phyloP scores from a whole-genome alignment of 2,797 vertebrate species.

The Lophura swinhoii region DNA sequence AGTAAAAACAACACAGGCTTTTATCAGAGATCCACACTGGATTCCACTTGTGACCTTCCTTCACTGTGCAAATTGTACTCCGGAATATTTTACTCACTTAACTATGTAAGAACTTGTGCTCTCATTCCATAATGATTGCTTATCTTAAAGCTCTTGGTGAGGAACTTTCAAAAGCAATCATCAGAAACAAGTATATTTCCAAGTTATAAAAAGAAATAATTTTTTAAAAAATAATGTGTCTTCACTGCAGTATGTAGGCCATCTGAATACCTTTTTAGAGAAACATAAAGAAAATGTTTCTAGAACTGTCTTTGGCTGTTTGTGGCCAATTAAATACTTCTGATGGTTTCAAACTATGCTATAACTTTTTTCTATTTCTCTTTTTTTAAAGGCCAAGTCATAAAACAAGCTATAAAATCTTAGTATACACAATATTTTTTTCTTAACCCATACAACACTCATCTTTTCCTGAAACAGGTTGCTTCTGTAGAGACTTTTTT shows the following conservation, averaged over 20 bases:
- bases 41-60: background rate
- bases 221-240: background rate
- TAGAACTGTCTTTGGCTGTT: background rate
- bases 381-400: slow-evolving; percentile 6
- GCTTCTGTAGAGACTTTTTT: background rate
- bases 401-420: background rate
- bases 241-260: background rate
- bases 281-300: background rate
- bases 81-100: background rate
- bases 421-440: background rate
- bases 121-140: background rate
- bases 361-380: background rate
- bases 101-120: background rate
- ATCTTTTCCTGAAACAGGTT: background rate
- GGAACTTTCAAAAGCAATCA: background rate
- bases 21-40: background rate
- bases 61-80: background rate
- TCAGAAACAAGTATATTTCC: background rate
- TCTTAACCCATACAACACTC: background rate
- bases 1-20: background rate
- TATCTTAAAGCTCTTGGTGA: background rate
- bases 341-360: background rate
- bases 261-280: background rate
- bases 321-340: background rate
- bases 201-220: too few species aligned